These are phyloP conservation scores for Drosophila bunnanda DNA, from an alignment of 2,888 invertebrate species.

Conservation along the genomic window DNA sequence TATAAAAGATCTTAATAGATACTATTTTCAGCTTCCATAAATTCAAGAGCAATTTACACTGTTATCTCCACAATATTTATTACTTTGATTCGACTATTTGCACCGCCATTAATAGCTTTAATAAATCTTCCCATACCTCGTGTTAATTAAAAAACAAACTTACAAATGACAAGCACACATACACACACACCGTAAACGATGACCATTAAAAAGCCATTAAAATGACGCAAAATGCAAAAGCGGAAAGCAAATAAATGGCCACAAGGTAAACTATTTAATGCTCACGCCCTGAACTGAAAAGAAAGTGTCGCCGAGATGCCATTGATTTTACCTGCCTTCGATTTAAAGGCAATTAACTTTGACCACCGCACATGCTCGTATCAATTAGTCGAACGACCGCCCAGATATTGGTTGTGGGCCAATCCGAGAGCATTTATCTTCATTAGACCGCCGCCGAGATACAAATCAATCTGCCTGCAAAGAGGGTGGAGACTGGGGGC, in stretches of 20 bases:
- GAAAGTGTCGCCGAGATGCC: constrained; percentile 34
- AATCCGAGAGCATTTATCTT: constrained; percentile 68
- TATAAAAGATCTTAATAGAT: background rate
- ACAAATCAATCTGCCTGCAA: constrained; percentile 71
- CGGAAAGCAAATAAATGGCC: constrained; percentile 28
- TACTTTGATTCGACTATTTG: background rate
- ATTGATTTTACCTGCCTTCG: constrained; percentile 32
- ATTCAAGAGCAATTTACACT: background rate
- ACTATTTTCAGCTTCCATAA: background rate
- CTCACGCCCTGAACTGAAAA: constrained; percentile 29
- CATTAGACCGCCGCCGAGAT: constrained; percentile 69
- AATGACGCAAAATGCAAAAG: constrained; percentile 21
- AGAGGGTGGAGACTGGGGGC: constrained; percentile 9
- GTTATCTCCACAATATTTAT: background rate
- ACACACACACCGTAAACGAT: background rate
- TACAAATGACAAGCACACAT: constrained; percentile 15
- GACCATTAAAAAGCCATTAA: constrained; percentile 14
- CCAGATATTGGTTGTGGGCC: constrained; percentile 54
- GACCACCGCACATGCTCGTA: constrained; percentile 46
- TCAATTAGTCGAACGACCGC: constrained; percentile 63
- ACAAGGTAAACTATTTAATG: constrained; percentile 11
- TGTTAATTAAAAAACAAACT: constrained; percentile 16
- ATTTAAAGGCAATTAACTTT: constrained; percentile 41
- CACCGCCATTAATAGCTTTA: background rate
- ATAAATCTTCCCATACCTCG: constrained; percentile 6